These are phyloP conservation scores for Drosophila grimshawi DNA, from an alignment of 1,140 invertebrate species.

Conservation along the genomic window DNA sequence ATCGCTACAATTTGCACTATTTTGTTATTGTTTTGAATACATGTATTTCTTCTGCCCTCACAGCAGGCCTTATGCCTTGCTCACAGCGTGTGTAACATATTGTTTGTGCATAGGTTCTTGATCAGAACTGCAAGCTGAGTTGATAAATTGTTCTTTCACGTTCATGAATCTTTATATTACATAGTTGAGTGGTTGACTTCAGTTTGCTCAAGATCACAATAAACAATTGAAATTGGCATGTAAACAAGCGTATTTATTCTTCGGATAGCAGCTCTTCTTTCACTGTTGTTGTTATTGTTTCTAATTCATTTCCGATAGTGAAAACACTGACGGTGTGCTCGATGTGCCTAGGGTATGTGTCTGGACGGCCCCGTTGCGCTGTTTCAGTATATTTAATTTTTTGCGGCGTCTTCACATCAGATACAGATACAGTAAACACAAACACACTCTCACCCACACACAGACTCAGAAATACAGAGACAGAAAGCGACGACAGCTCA, in stretches of 20 bases:
- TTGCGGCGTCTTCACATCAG: slow-evolving; percentile 62
- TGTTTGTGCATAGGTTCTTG: too few relatives aligned
- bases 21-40: slow-evolving; percentile 15
- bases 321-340: slow-evolving; percentile 46
- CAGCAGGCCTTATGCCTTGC: neutral
- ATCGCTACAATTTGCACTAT: slow-evolving; percentile 32
- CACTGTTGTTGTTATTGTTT: slow-evolving; percentile 36
- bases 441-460: neutral
- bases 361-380: slow-evolving; percentile 30
- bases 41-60: neutral
- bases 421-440: slow-evolving; percentile 10
- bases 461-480: slow-evolving; percentile 12
- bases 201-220: neutral
- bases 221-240: neutral
- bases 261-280: slow-evolving; percentile 7
- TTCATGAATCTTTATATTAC: neutral
- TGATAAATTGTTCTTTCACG: neutral
- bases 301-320: slow-evolving; percentile 55
- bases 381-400: slow-evolving; percentile 70
- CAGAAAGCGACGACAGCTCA: slow-evolving; percentile 17
- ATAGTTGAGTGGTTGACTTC: neutral
- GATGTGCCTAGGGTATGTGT: slow-evolving; percentile 7
- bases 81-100: neutral
- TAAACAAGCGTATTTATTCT: slow-evolving; percentile 10
- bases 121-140: neutral